Conservation (phyloP, 37 sponge, comb jelly and placozoan genomes). For the Oscarella lobularis region DNA sequence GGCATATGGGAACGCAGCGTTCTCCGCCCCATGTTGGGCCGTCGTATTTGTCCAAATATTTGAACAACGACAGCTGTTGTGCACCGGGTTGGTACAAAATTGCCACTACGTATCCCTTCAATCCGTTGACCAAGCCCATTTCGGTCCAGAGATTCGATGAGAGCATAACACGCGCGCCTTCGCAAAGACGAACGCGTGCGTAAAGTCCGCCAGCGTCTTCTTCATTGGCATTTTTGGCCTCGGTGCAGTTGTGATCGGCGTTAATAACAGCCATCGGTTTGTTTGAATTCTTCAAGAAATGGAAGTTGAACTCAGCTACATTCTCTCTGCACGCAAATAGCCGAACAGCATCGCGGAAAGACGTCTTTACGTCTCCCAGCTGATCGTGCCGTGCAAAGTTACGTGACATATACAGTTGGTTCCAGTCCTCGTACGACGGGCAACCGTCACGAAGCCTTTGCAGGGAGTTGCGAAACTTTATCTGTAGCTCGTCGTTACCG, state of each 20-base stretch:
- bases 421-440: slow-evolving; percentile 14
- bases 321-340: neutral
- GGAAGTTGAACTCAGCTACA: neutral
- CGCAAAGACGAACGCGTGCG: slow-evolving; percentile 7
- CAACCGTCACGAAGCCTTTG: slow-evolving; percentile 11
- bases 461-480: slow-evolving; percentile 10
- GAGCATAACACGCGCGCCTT: slow-evolving; percentile 23
- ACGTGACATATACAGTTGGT: slow-evolving; percentile 11
- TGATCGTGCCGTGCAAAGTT: neutral
- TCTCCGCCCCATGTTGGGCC: slow-evolving; percentile 27
- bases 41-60: slow-evolving; percentile 23
- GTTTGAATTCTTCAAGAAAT: neutral
- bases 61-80: slow-evolving; percentile 23
- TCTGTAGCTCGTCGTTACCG: neutral
- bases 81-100: slow-evolving; percentile 25
- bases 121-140: slow-evolving; percentile 26
- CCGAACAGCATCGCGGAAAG: neutral
- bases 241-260: slow-evolving; percentile 29
- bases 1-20: slow-evolving; percentile 20
- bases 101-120: slow-evolving; percentile 16
- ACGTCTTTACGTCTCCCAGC: neutral
- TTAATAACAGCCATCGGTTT: slow-evolving; percentile 39
- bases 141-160: slow-evolving; percentile 23
- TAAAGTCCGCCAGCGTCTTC: slow-evolving; percentile 42
- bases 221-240: slow-evolving; percentile 28